These are phyloP conservation scores for Monodelphis domestica DNA, from an alignment of 2,797 vertebrate species.

Conservation along the genomic window DNA sequence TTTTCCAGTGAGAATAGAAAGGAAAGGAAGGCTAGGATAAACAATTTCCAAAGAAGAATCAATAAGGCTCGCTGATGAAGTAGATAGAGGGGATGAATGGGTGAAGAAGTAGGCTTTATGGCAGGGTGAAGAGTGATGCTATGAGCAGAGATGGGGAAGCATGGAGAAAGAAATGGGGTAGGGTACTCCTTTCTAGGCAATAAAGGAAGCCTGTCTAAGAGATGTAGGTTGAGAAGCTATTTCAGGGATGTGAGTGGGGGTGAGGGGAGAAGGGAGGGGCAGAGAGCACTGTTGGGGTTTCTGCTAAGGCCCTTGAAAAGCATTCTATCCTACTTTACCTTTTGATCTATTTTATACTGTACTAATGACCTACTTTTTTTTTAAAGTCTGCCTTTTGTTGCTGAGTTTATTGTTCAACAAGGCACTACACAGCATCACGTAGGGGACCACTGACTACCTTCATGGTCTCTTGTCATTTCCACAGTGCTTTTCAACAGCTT, in stretches of 20 bases:
- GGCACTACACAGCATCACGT: neutral
- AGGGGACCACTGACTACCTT: neutral
- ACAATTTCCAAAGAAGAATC: neutral
- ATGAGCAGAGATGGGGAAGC: neutral
- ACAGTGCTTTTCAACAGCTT: neutral
- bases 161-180: neutral
- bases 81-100: neutral
- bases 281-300: neutral
- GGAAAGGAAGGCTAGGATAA: neutral
- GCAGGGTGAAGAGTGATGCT: neutral
- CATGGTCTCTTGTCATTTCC: neutral
- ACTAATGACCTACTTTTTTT: neutral
- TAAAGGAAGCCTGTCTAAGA: neutral
- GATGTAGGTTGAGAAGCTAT: neutral
- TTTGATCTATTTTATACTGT: neutral
- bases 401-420: neutral
- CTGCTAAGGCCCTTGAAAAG: neutral
- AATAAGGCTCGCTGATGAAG: neutral
- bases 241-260: neutral
- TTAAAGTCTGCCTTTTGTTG: neutral
- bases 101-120: neutral
- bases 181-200: neutral
- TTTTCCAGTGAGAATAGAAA: neutral
- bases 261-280: neutral
- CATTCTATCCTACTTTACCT: neutral